A percentile compares a stretch with the other conserved stretches of the same genome.
Conservation (phyloP, 2,113 vertebrate species). For the Heterotis niloticus region DNA sequence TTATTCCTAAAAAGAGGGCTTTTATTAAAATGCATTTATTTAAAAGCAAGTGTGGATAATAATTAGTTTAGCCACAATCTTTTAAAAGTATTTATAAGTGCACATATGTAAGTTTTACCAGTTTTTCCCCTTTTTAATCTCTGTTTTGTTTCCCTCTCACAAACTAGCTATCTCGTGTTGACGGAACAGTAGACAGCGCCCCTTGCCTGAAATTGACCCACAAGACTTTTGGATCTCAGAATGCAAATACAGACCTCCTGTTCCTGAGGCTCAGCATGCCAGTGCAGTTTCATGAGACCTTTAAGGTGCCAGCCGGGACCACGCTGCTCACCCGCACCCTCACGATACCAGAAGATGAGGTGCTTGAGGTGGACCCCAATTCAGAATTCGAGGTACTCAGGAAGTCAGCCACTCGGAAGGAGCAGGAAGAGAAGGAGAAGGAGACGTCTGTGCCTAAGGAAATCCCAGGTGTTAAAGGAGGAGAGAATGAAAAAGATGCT, state of each 20-base stretch:
- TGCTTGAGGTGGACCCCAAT: constrained; percentile 77
- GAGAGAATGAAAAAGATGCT: constrained; percentile 83
- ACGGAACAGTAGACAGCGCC: constrained; percentile 82
- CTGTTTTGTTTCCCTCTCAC: not conserved
- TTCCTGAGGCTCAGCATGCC: constrained; percentile 87
- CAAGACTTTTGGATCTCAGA: constrained; percentile 82
- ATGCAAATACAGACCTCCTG: constrained; percentile 79
- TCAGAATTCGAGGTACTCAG: constrained; percentile 86
- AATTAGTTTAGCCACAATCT: not conserved
- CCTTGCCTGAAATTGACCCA: constrained; percentile 82
- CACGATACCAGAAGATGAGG: constrained; percentile 77
- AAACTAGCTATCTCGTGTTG: constrained; percentile 75
- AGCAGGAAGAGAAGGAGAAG: constrained; percentile 77
- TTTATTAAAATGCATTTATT: not conserved
- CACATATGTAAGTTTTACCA: not conserved
- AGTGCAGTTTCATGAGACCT: constrained; percentile 83
- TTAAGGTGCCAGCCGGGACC: constrained; percentile 74
- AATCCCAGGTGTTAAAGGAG: constrained; percentile 53
- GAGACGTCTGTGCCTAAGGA: constrained; percentile 70
- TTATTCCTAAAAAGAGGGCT: not conserved
- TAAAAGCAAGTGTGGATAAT: not conserved
- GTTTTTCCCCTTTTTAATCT: not conserved
- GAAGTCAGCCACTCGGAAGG: constrained; percentile 76
- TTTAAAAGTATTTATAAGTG: not conserved
- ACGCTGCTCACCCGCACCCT: constrained; percentile 74